A percentile compares a stretch with the other conserved stretches of the same genome.
Conservation (phyloP, 2,113 vertebrate genomes). For the Delphinus delphis region DNA sequence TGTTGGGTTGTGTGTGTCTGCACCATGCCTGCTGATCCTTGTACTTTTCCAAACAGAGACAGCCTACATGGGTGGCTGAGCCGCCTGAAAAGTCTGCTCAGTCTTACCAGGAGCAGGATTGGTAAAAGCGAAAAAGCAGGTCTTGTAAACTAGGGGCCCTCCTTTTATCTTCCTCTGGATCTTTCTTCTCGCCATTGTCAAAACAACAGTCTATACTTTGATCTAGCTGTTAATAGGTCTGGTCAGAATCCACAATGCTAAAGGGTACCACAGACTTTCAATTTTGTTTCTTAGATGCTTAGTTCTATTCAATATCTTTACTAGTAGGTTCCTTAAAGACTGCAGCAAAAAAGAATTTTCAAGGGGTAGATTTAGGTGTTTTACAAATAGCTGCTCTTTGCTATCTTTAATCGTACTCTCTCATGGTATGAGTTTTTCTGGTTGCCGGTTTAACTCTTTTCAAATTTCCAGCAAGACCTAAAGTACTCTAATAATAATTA, state of each 20-base stretch:
- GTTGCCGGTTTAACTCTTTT: slow-evolving; percentile 16
- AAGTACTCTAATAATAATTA: background rate
- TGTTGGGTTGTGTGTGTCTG: background rate
- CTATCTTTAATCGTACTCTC: background rate
- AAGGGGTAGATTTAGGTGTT: background rate
- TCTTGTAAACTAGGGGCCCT: slow-evolving; percentile 50
- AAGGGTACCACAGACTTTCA: background rate
- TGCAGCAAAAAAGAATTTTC: background rate
- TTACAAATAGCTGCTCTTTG: background rate
- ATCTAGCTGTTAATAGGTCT: slow-evolving; percentile 57
- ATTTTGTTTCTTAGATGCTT: background rate
- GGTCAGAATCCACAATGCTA: slow-evolving; percentile 77
- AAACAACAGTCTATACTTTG: slow-evolving; percentile 82
- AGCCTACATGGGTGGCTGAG: background rate
- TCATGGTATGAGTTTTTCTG: background rate
- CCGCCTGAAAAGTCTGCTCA: background rate
- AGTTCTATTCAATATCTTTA: background rate
- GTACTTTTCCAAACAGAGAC: background rate
- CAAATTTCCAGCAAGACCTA: slow-evolving; percentile 9
- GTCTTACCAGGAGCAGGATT: slow-evolving; percentile 62
- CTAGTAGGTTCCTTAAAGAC: background rate
- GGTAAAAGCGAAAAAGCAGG: slow-evolving; percentile 78
- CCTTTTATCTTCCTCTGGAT: slow-evolving; percentile 54
- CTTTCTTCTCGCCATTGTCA: slow-evolving; percentile 79
- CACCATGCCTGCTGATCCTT: background rate